These are phyloP conservation scores for Dynastes hyllus DNA, from an alignment of 2,888 invertebrate genomes.

Conservation along the genomic window DNA sequence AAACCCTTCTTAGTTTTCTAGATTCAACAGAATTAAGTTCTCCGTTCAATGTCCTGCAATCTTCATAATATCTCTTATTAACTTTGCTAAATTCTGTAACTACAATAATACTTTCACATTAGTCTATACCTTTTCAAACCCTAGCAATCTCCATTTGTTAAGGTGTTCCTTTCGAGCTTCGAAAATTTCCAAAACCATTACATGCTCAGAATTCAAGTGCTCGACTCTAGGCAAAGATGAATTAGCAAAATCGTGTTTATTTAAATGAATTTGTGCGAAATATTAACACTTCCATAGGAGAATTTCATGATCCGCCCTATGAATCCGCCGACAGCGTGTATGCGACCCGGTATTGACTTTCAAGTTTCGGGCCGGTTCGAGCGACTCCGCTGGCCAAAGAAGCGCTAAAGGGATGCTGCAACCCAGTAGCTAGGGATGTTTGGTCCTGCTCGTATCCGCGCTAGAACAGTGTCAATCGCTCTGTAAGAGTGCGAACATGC, in stretches of 20 bases:
- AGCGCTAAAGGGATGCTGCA: constrained; percentile 67
- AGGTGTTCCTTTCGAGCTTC: too few relatives aligned
- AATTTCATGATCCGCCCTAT: constrained; percentile 61
- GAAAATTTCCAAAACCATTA: too few relatives aligned
- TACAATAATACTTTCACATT: too few relatives aligned
- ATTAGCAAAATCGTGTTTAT: neutral
- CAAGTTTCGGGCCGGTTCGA: constrained; percentile 65
- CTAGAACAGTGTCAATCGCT: constrained; percentile 49
- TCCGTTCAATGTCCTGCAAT: too few relatives aligned
- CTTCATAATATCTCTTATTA: too few relatives aligned
- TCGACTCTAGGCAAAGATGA: neutral
- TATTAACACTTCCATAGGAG: constrained; percentile 36
- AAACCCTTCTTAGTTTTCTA: too few relatives aligned
- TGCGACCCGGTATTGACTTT: constrained; percentile 68
- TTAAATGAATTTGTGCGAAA: constrained; percentile 18
- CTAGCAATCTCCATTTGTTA: too few relatives aligned
- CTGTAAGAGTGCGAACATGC: constrained; percentile 59
- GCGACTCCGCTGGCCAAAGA: constrained; percentile 63
- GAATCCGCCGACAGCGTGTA: constrained; percentile 58
- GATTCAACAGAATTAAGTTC: too few relatives aligned
- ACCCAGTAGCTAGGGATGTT: constrained; percentile 68
- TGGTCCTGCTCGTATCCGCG: constrained; percentile 58
- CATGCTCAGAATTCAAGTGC: too few relatives aligned
- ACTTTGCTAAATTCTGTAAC: too few relatives aligned
- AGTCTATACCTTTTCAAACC: too few relatives aligned